phyloP scores from a whole-genome alignment of 2,888 invertebrate genomes.

The Hoplodrina ambigua region DNA sequence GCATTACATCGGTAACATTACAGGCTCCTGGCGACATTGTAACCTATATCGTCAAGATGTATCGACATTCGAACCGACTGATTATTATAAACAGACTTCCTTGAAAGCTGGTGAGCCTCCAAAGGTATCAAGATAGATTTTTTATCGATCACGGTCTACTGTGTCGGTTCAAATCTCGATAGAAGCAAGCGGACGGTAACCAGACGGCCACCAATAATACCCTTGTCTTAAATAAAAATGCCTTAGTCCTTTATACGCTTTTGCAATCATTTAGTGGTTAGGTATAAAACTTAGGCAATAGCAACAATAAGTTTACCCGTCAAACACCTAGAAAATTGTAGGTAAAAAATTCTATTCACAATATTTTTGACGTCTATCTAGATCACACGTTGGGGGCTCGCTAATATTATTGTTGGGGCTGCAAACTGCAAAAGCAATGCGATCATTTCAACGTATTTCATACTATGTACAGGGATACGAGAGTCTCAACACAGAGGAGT shows the following conservation, averaged over 20 bases:
- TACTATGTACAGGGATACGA: slow-evolving; percentile 40
- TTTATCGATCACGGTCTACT: background rate
- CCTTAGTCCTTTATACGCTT: slow-evolving; percentile 42
- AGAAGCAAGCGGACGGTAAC: slow-evolving; percentile 56
- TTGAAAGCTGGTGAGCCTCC: background rate
- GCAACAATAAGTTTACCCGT: slow-evolving; percentile 81
- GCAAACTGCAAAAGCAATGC: slow-evolving; percentile 35
- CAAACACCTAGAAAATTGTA: slow-evolving; percentile 83
- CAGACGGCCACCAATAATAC: slow-evolving; percentile 40
- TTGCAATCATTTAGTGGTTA: slow-evolving; percentile 50
- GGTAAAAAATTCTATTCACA: slow-evolving; percentile 85
- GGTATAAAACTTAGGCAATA: slow-evolving; percentile 63
- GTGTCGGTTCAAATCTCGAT: slow-evolving; percentile 52
- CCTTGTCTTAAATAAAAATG: slow-evolving; percentile 46
- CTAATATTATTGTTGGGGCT: slow-evolving; percentile 42
- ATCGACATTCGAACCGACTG: slow-evolving; percentile 54
- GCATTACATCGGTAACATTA: slow-evolving; percentile 62
- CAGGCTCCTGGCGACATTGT: slow-evolving; percentile 51
- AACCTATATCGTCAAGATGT: slow-evolving; percentile 46
- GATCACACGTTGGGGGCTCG: slow-evolving; percentile 70
- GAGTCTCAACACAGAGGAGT: slow-evolving; percentile 28
- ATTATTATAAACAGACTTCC: background rate
- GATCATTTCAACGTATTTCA: slow-evolving; percentile 35
- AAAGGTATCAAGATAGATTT: slow-evolving; percentile 1
- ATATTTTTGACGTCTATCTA: slow-evolving; percentile 80